These are phyloP conservation scores for Xanthia icteritia DNA, from an alignment of 2,888 invertebrate genomes.

Conservation along the genomic window DNA sequence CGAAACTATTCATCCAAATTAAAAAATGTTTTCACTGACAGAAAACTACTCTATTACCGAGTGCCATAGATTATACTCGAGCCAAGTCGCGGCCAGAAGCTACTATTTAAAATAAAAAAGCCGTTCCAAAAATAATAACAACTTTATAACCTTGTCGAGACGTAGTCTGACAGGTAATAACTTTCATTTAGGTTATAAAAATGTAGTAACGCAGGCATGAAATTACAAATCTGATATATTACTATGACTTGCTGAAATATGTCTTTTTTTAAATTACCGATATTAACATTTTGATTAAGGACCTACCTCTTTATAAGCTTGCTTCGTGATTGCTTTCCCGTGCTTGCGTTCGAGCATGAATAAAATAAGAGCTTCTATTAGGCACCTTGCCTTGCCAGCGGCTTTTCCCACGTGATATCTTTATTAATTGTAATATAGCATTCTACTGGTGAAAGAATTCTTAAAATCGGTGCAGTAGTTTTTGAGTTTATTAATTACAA, in stretches of 20 bases:
- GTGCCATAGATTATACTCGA: no score
- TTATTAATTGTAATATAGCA: no score
- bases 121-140: conserved; percentile 20
- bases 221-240: conserved; percentile 48
- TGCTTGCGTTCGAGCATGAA: background rate
- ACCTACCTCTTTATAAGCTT: background rate
- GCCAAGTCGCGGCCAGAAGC: no score
- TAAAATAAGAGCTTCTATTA: no score
- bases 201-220: conserved; percentile 37
- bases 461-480: no score
- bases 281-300: background rate
- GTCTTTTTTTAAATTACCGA: background rate
- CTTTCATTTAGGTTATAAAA: conserved; percentile 30
- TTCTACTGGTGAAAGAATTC: no score
- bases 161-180: conserved; percentile 32
- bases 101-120: conserved; percentile 1
- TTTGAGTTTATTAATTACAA: no score
- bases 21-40: no score
- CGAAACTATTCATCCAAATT: no score
- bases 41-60: no score
- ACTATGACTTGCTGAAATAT: conserved; percentile 35
- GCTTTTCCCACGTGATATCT: no score
- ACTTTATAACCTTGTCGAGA: conserved; percentile 18
- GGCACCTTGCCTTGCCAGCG: no score
- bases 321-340: background rate